Conservation (phyloP, 2,797 vertebrate species). For the Chrosomus eos region DNA sequence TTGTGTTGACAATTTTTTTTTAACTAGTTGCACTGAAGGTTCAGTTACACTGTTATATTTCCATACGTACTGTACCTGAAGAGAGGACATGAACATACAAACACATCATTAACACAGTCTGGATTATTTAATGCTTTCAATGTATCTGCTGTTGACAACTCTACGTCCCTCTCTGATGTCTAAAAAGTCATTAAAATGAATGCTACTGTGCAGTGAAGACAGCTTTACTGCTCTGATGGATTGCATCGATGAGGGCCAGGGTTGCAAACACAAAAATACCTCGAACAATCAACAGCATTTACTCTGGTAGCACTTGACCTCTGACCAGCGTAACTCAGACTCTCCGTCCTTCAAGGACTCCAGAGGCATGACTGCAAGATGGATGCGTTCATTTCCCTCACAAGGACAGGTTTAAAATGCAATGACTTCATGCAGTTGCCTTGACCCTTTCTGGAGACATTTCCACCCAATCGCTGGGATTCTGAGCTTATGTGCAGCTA, state of each 20-base stretch:
- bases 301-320: constrained; percentile 63
- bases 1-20: not conserved
- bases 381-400: constrained; percentile 62
- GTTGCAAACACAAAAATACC: constrained; percentile 34
- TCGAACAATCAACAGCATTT: constrained; percentile 31
- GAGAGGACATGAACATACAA: not conserved
- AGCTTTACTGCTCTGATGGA: constrained; percentile 17
- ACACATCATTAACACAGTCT: not conserved
- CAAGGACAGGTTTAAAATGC: constrained; percentile 69
- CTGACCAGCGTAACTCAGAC: constrained; percentile 37
- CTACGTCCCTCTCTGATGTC: not conserved
- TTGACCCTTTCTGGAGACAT: constrained; percentile 2
- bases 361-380: constrained; percentile 62
- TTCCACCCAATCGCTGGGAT: not conserved
- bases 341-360: constrained; percentile 46
- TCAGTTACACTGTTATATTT: no score
- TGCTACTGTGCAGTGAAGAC: not conserved
- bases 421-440: constrained; percentile 59
- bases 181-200: constrained; percentile 1
- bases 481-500: not conserved
- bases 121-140: not conserved
- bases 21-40: not conserved
- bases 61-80: not conserved
- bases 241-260: constrained; percentile 8
- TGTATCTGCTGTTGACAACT: not conserved